Evolutionary conservation across 2,113 vertebrate genomes (phyloP).

Genomic region (Morone chrysops): DNA sequence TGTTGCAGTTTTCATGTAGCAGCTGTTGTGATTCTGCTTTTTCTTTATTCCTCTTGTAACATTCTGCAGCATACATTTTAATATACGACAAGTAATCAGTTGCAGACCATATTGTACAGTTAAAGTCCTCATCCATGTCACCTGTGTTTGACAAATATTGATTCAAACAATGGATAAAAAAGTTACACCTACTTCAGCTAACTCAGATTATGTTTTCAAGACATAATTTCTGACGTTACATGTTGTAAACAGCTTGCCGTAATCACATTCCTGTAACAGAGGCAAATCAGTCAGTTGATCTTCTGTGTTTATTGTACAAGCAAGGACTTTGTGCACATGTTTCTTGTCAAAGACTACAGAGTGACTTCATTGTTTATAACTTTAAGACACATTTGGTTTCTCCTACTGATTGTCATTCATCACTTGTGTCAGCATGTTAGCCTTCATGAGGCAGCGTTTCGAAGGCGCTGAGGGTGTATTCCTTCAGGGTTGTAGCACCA

Average conservation of each 20-base stretch:
- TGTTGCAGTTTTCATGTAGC: background rate
- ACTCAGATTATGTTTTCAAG: background rate
- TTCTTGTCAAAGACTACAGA: conserved; percentile 12
- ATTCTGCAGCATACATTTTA: background rate
- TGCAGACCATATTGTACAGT: background rate
- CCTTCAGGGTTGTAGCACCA: conserved; percentile 53
- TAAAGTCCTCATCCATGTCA: background rate
- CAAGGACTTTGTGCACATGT: background rate
- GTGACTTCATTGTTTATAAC: conserved; percentile 32
- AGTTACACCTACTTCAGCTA: background rate
- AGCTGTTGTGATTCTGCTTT: background rate
- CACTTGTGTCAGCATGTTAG: conserved; percentile 49
- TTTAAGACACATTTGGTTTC: conserved; percentile 30
- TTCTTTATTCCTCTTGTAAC: background rate
- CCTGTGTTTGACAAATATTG: background rate
- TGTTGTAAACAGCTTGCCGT: background rate
- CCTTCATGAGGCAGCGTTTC: conserved; percentile 34
- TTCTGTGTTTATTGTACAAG: conserved; percentile 11
- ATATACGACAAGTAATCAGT: background rate
- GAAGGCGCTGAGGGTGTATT: conserved; percentile 38
- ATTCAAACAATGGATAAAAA: background rate
- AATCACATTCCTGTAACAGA: background rate
- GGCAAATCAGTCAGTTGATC: background rate
- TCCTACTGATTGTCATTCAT: conserved; percentile 37
- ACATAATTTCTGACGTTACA: background rate